Percentiles rank a stretch among this genome's conserved stretches.
Evolutionary conservation across 2,888 invertebrate species (phyloP).

Genomic region (Agriopis leucophaearia): DNA sequence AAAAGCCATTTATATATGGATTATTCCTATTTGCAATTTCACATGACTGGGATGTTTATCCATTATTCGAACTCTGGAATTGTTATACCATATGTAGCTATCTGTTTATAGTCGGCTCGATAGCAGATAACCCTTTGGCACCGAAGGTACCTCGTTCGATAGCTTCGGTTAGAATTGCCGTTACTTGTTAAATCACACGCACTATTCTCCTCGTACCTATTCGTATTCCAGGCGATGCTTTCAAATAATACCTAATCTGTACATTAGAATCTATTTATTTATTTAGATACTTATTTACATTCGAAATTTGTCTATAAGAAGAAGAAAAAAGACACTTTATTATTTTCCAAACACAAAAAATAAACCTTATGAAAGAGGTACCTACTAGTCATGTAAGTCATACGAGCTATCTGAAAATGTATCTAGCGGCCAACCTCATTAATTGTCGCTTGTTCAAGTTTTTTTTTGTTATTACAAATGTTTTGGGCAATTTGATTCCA

Average conservation of each 20-base stretch:
- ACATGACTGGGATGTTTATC: slow-evolving; percentile 35
- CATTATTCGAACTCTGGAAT: slow-evolving; percentile 45
- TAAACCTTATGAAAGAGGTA: too few relatives aligned
- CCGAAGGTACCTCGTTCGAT: slow-evolving; percentile 69
- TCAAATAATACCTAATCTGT: slow-evolving; percentile 39
- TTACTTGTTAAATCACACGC: slow-evolving; percentile 78
- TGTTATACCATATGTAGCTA: slow-evolving; percentile 55
- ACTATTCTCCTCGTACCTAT: slow-evolving; percentile 59
- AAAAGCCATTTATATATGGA: slow-evolving; percentile 17
- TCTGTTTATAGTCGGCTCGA: slow-evolving; percentile 66
- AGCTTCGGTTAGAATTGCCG: slow-evolving; percentile 77
- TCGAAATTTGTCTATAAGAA: not conserved
- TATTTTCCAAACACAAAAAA: too few relatives aligned
- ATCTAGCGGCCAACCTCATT: too few relatives aligned
- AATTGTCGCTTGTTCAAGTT: too few relatives aligned
- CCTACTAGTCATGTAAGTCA: too few relatives aligned
- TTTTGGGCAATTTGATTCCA: too few relatives aligned
- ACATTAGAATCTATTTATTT: slow-evolving; percentile 7
- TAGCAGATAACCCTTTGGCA: slow-evolving; percentile 79
- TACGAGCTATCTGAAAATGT: too few relatives aligned
- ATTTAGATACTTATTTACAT: too few relatives aligned
- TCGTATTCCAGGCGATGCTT: slow-evolving; percentile 56
- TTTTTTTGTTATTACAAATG: too few relatives aligned
- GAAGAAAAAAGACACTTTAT: too few relatives aligned
- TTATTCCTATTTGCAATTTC: slow-evolving; percentile 38